phyloP scores from a whole-genome alignment of 2,888 invertebrate genomes.

The Apodemia duryi region DNA sequence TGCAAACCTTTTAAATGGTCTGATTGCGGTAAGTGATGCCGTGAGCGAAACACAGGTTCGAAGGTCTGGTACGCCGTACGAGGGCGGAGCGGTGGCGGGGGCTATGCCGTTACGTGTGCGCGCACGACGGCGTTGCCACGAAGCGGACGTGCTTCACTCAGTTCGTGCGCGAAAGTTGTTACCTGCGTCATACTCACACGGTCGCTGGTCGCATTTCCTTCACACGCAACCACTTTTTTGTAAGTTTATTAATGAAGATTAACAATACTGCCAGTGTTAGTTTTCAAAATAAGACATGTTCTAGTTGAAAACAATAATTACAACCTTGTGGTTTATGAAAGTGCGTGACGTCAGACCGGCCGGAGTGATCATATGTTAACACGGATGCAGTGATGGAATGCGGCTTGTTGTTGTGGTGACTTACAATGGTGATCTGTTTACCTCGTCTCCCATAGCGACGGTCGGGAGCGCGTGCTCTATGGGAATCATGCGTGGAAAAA shows the following conservation, averaged over 20 bases:
- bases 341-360: slow-evolving; percentile 75
- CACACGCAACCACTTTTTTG: slow-evolving; percentile 58
- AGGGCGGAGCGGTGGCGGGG: slow-evolving; percentile 47
- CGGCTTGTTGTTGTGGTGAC: slow-evolving; percentile 71
- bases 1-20: slow-evolving; percentile 18
- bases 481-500: slow-evolving; percentile 83
- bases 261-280: not conserved
- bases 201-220: slow-evolving; percentile 51
- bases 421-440: slow-evolving; percentile 62
- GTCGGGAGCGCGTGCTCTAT: slow-evolving; percentile 60
- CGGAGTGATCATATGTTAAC: slow-evolving; percentile 74
- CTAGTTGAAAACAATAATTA: slow-evolving; percentile 27
- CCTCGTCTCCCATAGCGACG: slow-evolving; percentile 56
- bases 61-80: slow-evolving; percentile 35
- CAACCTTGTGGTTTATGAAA: slow-evolving; percentile 70
- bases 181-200: slow-evolving; percentile 59
- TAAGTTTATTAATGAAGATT: slow-evolving; percentile 31
- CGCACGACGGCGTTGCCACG: slow-evolving; percentile 61
- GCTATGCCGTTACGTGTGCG: slow-evolving; percentile 66
- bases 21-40: slow-evolving; percentile 33
- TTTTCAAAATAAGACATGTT: slow-evolving; percentile 5
- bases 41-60: slow-evolving; percentile 41
- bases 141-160: slow-evolving; percentile 78
- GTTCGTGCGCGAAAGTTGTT: slow-evolving; percentile 78
- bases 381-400: slow-evolving; percentile 79